phyloP scores from a whole-genome alignment of 1,140 invertebrate species.

The Subanguina moxae region DNA sequence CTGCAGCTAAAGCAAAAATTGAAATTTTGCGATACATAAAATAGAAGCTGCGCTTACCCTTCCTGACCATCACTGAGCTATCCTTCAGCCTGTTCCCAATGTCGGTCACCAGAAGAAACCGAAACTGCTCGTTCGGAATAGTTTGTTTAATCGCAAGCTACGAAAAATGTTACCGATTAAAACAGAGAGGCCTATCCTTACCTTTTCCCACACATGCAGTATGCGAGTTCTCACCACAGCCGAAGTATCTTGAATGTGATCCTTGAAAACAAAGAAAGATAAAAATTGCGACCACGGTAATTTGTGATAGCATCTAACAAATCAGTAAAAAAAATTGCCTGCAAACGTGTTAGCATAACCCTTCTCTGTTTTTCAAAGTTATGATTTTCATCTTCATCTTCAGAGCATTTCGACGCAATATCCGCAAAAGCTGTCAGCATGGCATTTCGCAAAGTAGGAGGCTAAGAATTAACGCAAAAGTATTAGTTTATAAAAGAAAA shows the following conservation, averaged over 20 bases:
- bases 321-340: too few relatives aligned
- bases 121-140: slow-evolving; percentile 13
- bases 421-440: slow-evolving; percentile 30
- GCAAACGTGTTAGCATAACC: slow-evolving; percentile 11
- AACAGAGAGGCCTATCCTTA: not conserved
- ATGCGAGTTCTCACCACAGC: slow-evolving; percentile 22
- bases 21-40: too few relatives aligned
- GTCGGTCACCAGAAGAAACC: slow-evolving; percentile 9
- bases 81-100: slow-evolving; percentile 13
- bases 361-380: slow-evolving; percentile 16
- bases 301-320: not conserved
- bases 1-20: too few relatives aligned
- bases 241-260: slow-evolving; percentile 22
- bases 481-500: not conserved
- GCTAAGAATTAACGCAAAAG: slow-evolving; percentile 31
- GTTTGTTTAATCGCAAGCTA: not conserved
- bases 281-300: not conserved
- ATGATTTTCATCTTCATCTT: slow-evolving; percentile 8
- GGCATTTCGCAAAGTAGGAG: slow-evolving; percentile 26
- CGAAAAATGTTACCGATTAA: too few relatives aligned
- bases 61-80: slow-evolving; percentile 14
- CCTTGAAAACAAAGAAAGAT: slow-evolving; percentile 10
- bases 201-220: slow-evolving; percentile 31
- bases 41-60: too few relatives aligned
- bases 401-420: slow-evolving; percentile 25